Conservation (phyloP, 2,888 invertebrate species). For the Spodoptera littoralis region DNA sequence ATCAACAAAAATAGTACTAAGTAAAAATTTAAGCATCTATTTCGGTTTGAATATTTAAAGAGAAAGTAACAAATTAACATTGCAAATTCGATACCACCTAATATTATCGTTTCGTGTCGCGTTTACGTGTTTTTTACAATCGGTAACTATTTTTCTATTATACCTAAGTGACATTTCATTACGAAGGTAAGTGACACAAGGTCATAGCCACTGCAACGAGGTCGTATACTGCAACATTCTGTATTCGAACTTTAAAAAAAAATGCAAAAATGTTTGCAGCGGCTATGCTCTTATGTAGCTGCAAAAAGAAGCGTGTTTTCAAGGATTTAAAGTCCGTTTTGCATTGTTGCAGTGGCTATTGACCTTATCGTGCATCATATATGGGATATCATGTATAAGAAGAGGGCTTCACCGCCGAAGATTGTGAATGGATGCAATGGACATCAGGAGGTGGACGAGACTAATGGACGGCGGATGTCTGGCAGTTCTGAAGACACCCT, state of each 20-base stretch:
- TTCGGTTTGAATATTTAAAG: too few species aligned
- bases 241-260: slow-evolving; percentile 50
- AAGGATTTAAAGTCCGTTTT: slow-evolving; percentile 57
- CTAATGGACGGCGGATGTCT: slow-evolving; percentile 77
- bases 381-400: slow-evolving; percentile 96
- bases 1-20: neutral
- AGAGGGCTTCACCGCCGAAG: slow-evolving; percentile 68
- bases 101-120: too few species aligned
- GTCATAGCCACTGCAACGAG: slow-evolving; percentile 88
- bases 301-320: slow-evolving; percentile 63
- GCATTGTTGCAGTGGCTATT: slow-evolving; percentile 98
- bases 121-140: too few species aligned
- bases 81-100: too few species aligned
- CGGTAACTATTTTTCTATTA: neutral
- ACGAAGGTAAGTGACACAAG: slow-evolving; percentile 74
- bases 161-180: slow-evolving; percentile 20
- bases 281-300: slow-evolving; percentile 88
- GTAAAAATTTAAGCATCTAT: too few species aligned
- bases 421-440: slow-evolving; percentile 80
- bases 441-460: slow-evolving; percentile 74
- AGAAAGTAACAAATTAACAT: too few species aligned
- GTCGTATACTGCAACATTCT: slow-evolving; percentile 56
- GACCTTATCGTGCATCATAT: slow-evolving; percentile 99
- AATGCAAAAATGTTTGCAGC: slow-evolving; percentile 76
- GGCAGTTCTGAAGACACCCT: slow-evolving; percentile 86